These are phyloP conservation scores for Polyommatus iphigenia DNA, from an alignment of 2,888 invertebrate genomes.

Conservation along the genomic window DNA sequence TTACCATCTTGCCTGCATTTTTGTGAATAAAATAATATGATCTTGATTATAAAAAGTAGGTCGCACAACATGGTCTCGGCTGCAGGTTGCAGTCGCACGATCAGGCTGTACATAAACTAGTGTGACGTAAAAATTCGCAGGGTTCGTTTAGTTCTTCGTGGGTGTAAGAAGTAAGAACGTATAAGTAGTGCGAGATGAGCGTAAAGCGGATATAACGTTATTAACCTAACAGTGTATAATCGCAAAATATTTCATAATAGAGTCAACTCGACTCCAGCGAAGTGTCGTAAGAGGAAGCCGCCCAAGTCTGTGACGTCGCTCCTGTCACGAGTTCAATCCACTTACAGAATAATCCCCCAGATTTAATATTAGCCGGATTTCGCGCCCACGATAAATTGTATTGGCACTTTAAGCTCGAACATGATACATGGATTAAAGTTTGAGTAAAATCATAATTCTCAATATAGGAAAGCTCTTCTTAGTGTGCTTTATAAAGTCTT, in stretches of 20 bases:
- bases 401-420: background rate
- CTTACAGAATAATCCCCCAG: slow-evolving; percentile 9
- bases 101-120: no score
- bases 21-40: no score
- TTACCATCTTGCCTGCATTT: no score
- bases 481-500: background rate
- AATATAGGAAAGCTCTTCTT: background rate
- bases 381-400: background rate
- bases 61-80: no score
- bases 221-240: background rate
- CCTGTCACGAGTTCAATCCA: slow-evolving; percentile 5
- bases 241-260: background rate
- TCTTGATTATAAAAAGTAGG: no score
- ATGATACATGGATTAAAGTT: background rate
- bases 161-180: no score
- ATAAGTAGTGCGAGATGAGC: no score
- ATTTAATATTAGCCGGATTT: slow-evolving; percentile 12
- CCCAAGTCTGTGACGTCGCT: background rate
- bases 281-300: slow-evolving; percentile 7
- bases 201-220: background rate
- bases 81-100: no score
- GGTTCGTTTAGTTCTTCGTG: no score
- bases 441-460: background rate
- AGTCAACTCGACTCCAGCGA: background rate
- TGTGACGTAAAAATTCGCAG: no score